Evolutionary conservation across 2,113 vertebrate species (phyloP), one percentile per base, ranked within the genome.

Genomic region (Gracilinanus agilis): DNA sequence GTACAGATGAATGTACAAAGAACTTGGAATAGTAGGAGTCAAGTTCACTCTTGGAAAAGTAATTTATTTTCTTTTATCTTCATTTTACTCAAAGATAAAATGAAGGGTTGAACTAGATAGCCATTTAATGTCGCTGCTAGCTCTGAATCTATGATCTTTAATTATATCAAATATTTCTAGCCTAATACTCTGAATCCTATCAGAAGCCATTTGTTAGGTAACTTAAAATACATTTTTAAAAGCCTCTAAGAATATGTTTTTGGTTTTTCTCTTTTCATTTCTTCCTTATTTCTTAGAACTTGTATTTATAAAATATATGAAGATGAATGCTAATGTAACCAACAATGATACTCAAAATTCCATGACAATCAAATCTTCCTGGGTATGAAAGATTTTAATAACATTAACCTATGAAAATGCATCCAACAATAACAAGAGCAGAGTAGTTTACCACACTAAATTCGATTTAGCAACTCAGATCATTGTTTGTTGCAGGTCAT

Each of bases 401-500:
- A 90, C 75, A 91, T 98, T 96, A 97, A 95, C 91, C 95, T 96
- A 25, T 83, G 93, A 97, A 97, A 98, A 96, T 88, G 8, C 56
- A 93, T 95, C 96, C 92, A 91, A 9, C 2, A 44, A 23, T 88
- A 97, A 93, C 0, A 21, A 21, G 10, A 83, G 3, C 95, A 96
- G 92, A 0, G 3, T 94, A 96, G 90, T 88, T 92, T 95, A 92
- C 44, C 83, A 93, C 0, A 0, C 90, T 94, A 95, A 97, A 96
- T 95, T 96, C 96, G 93, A 95, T 94, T 89, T 92, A 97, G 95
- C 53, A 97, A 67, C 96, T 98, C 93, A 97, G 96, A 97, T 96
- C 95, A 97, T 96, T 98, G 94, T 98, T 98, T 98, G 95, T 95
- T 96, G 93, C 94, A 97, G 97, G 96, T 97, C 97, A 98, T 97